These are phyloP conservation scores for Drosophila pseudotakahashii DNA, from an alignment of 2,888 invertebrate species.

Conservation along the genomic window DNA sequence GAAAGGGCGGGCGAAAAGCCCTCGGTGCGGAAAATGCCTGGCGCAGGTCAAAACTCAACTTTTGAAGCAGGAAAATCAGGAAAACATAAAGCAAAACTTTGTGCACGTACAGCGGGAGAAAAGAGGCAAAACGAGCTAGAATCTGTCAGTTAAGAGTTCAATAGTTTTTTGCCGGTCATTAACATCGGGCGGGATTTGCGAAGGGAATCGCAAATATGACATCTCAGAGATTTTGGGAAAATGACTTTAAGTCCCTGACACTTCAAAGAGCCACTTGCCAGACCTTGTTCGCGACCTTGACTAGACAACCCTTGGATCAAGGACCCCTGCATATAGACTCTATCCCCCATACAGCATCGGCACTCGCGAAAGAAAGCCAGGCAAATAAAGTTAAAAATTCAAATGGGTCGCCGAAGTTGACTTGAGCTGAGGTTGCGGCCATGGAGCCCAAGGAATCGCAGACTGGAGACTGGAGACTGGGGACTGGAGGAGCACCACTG, in stretches of 20 bases:
- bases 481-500: conserved; percentile 19
- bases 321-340: conserved; percentile 10
- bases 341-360: background rate
- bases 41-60: conserved; percentile 57
- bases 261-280: background rate
- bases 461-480: conserved; percentile 18
- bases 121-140: conserved; percentile 7
- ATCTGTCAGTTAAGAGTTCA: conserved; percentile 34
- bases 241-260: conserved; percentile 15
- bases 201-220: background rate
- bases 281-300: conserved; percentile 37
- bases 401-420: conserved; percentile 23
- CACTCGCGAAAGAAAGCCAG: conserved; percentile 20
- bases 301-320: conserved; percentile 34
- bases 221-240: background rate
- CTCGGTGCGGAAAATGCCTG: background rate
- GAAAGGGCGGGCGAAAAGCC: conserved; percentile 10
- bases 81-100: conserved; percentile 53
- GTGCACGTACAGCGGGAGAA: conserved; percentile 51
- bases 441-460: conserved; percentile 22
- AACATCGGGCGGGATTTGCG: conserved; percentile 9
- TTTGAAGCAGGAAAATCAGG: conserved; percentile 29
- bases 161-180: conserved; percentile 36
- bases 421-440: conserved; percentile 21
- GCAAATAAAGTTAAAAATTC: conserved; percentile 47